A percentile compares a stretch with the other conserved stretches of the same genome.
phyloP scores from a whole-genome alignment of 2,797 vertebrate species.

The Furcifer pardalis region DNA sequence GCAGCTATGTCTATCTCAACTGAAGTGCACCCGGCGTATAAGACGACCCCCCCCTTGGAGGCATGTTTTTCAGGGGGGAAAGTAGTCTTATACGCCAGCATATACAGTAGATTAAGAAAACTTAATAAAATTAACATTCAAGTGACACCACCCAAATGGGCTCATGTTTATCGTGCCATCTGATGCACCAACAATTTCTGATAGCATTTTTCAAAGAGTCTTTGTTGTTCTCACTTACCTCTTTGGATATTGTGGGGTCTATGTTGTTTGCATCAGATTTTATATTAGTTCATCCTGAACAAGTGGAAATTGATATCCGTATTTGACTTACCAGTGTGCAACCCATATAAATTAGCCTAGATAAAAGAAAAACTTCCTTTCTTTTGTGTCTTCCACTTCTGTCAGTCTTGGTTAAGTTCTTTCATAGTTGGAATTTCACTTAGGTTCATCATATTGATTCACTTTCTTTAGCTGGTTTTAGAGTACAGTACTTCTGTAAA shows the following conservation, averaged over 20 bases:
- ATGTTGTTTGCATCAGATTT: conserved; percentile 41
- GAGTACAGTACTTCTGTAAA: conserved; percentile 23
- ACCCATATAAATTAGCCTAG: conserved; percentile 38
- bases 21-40: no score
- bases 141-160: background rate
- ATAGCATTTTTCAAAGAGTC: conserved; percentile 13
- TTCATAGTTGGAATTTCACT: conserved; percentile 49
- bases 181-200: conserved; percentile 14
- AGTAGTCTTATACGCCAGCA: no score
- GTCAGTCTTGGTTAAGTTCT: conserved; percentile 53
- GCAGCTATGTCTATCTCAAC: no score
- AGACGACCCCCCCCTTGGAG: no score
- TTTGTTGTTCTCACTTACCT: background rate
- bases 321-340: conserved; percentile 39
- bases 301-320: conserved; percentile 63
- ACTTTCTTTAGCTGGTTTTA: conserved; percentile 46
- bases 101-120: background rate
- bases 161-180: background rate
- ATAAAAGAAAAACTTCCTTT: conserved; percentile 51
- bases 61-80: no score
- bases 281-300: conserved; percentile 50
- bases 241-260: conserved; percentile 35
- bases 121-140: background rate
- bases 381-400: conserved; percentile 43
- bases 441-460: conserved; percentile 57